Evolutionary conservation across 2,888 invertebrate species (phyloP).

Genomic region (Octodonta nipae): DNA sequence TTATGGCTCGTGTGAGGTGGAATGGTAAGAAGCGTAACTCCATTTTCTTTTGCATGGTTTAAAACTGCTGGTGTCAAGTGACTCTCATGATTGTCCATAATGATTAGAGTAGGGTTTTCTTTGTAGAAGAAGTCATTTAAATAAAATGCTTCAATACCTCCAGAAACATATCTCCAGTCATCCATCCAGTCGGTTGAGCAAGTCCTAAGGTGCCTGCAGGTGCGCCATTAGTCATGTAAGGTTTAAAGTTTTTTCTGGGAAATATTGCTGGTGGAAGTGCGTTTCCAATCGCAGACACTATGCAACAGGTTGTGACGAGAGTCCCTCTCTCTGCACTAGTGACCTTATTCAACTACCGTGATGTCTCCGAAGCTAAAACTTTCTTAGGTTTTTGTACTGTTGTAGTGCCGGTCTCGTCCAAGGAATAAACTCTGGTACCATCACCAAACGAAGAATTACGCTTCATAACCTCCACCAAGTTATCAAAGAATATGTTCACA

Average conservation of each 20-base stretch:
- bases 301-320: slow-evolving; percentile 25
- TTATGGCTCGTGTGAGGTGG: slow-evolving; percentile 32
- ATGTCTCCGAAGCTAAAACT: not conserved
- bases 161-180: slow-evolving; percentile 7
- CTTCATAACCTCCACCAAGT: not conserved
- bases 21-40: slow-evolving; percentile 29
- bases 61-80: slow-evolving; percentile 20
- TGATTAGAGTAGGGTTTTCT: slow-evolving; percentile 20
- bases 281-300: slow-evolving; percentile 22
- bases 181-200: slow-evolving; percentile 6
- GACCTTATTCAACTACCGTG: not conserved
- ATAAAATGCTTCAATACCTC: slow-evolving; percentile 25
- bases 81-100: slow-evolving; percentile 29
- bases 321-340: not conserved
- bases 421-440: not conserved
- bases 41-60: slow-evolving; percentile 23
- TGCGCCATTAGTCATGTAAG: slow-evolving; percentile 7
- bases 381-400: slow-evolving; percentile 2
- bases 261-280: slow-evolving; percentile 26
- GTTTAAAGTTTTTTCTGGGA: slow-evolving; percentile 10
- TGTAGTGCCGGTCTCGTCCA: slow-evolving; percentile 2
- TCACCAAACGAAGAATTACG: not conserved
- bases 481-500: not conserved
- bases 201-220: slow-evolving; percentile 24
- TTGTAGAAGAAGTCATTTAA: slow-evolving; percentile 9